Base-by-base conservation (phyloP, 2,888 invertebrate genomes). In the Pasiphila rectangulata region DNA sequence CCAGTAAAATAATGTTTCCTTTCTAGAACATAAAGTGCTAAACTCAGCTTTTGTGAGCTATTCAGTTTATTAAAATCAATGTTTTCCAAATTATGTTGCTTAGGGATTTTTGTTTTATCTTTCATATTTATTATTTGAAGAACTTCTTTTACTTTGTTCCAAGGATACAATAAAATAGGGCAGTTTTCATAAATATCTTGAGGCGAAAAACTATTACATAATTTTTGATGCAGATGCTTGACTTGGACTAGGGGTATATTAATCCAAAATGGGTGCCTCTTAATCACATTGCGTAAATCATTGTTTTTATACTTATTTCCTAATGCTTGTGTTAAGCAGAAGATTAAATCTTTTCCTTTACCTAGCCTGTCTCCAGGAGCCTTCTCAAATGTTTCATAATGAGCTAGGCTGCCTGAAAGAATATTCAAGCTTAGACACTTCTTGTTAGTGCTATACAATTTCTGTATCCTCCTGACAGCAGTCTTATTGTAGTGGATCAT, bases 1-100 rank as follows among this genome's bases (percentile, higher is more conserved):
- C 87, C 89, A 56, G 75, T 73, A 66, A 89, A 89, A 57, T 88
- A 84, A 64, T 89, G 85, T 20, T 79, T 78, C 63, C 74, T 87
- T 64, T 89, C 89, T 32, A 89, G 64, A 46, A 78, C 61, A 74
- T 89, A 89, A 12, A 88, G 56, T 9, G 71, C 64, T 45, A 89
- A 65, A 61, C 88, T 88, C 37, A 89, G 63, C 57, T 74, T 79
- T 55, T 86, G 82, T 10, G 79, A 71, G 24, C 80, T 79, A 48
- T 56, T 75, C 23, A 88, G 48, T 35, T 61, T 63, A 15, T 48
- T 48, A 10, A 71, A 53, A 40, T 83, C 64, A 34, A 86, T 52
- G 41, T 69, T 65, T 27, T 83, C 81, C 61, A 67, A 56, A 32
- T 67, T 39, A 40, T 51, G 19, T 19, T 54, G 48, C 16, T 60